Conservation (phyloP, 2,113 vertebrate genomes). For the Poeciliopsis retropinna region DNA sequence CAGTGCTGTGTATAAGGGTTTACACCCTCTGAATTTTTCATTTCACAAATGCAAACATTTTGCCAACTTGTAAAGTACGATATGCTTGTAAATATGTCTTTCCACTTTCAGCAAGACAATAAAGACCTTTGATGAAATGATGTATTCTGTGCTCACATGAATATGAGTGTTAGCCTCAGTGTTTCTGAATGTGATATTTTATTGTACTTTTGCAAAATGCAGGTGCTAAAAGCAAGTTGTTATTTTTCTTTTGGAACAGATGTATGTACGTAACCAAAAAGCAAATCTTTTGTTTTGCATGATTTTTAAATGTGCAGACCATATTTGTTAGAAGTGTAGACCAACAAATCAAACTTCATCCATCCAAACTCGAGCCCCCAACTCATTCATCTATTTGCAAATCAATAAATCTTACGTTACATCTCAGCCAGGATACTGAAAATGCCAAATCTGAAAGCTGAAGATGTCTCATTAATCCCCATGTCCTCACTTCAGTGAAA, state of each 20-base stretch:
- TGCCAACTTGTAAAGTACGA: no score
- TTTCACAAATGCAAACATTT: no score
- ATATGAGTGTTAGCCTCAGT: not conserved
- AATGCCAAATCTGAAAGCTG: conserved; percentile 45
- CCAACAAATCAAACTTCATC: not conserved
- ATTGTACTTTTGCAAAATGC: no score
- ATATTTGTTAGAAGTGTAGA: rapidly evolving
- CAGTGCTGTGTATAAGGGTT: no score
- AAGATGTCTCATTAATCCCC: conserved; percentile 34
- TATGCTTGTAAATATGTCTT: no score
- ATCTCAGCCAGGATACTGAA: conserved; percentile 24
- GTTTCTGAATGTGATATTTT: not conserved
- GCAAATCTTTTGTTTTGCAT: not conserved
- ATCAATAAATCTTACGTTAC: conserved; percentile 13
- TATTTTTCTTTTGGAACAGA: no score
- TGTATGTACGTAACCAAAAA: not conserved
- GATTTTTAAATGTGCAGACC: not conserved
- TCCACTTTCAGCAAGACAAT: no score
- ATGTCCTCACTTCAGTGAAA: conserved; percentile 19
- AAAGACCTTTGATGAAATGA: no score
- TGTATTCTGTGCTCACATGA: not conserved
- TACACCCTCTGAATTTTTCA: no score
- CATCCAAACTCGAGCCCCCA: not conserved
- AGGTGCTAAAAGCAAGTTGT: no score
- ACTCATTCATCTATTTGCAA: conserved; percentile 1